Percentiles rank a stretch among this genome's conserved stretches.
Conservation (phyloP, 2,797 vertebrate species). For the Manis javanica region DNA sequence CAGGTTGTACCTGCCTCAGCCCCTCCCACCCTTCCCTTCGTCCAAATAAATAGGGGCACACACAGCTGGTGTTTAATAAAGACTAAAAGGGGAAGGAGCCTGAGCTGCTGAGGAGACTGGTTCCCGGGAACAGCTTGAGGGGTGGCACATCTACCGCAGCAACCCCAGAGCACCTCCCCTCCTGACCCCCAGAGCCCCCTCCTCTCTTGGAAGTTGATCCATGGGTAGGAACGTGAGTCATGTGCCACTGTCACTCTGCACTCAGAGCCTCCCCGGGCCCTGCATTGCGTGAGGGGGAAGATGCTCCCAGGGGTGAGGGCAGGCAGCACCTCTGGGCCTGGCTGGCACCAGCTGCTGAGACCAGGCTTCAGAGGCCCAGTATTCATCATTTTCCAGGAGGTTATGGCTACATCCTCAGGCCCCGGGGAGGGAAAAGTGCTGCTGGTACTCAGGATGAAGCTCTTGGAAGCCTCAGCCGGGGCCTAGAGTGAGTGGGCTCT, state of each 20-base stretch:
- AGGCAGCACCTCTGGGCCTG: neutral
- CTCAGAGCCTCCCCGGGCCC: neutral
- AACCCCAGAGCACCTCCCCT: too few relatives aligned
- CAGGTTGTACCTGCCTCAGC: neutral
- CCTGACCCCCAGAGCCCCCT: neutral
- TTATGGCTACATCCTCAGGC: constrained; percentile 36
- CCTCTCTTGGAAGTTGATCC: neutral
- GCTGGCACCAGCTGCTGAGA: constrained; percentile 10
- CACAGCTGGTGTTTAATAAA: neutral
- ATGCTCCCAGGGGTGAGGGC: neutral
- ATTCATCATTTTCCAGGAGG: constrained; percentile 69
- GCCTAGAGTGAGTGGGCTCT: neutral
- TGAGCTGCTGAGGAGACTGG: neutral
- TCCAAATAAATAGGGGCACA: neutral
- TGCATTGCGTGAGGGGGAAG: too few relatives aligned
- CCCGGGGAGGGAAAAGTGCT: neutral
- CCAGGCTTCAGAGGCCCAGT: constrained; percentile 46
- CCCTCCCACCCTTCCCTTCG: neutral
- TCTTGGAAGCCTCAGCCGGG: neutral
- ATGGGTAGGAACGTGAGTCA: neutral
- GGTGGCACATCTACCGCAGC: neutral
- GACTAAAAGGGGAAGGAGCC: neutral
- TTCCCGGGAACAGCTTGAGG: neutral
- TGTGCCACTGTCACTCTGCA: neutral
- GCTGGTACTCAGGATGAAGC: neutral